A percentile compares a stretch with the other conserved stretches of the same genome.
Evolutionary conservation across 2,888 invertebrate genomes (phyloP).

Genomic region (Nomada goodeniana): DNA sequence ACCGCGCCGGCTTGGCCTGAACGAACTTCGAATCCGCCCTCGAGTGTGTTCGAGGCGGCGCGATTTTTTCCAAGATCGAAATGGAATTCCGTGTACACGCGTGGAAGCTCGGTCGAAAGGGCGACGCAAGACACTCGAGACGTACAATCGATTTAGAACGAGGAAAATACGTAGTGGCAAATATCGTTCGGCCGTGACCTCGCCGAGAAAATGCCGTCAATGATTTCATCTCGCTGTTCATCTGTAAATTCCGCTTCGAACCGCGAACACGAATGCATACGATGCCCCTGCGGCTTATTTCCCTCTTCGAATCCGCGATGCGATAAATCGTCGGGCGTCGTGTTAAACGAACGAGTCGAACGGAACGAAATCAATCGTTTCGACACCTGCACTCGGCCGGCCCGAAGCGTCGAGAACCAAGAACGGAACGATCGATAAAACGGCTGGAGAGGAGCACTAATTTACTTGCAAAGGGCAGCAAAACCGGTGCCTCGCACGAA

Average conservation of each 20-base stretch:
- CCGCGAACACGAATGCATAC: background rate
- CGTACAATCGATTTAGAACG: too few species aligned
- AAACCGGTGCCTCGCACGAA: conserved; percentile 44
- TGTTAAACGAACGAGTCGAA: background rate
- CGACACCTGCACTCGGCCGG: conserved; percentile 22
- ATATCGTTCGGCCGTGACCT: too few species aligned
- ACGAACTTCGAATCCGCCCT: conserved; percentile 16
- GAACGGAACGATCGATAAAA: conserved; percentile 41
- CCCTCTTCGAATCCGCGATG: background rate
- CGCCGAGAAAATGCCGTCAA: too few species aligned
- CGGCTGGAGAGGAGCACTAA: conserved; percentile 43
- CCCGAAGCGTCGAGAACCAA: background rate
- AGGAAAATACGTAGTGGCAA: too few species aligned
- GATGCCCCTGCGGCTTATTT: background rate
- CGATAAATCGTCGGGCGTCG: conserved; percentile 8
- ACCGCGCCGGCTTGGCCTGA: background rate
- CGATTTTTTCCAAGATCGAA: background rate
- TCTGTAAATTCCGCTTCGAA: background rate
- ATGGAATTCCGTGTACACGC: background rate
- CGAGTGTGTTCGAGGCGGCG: background rate
- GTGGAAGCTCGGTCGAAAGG: too few species aligned
- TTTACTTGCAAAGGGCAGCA: conserved; percentile 55
- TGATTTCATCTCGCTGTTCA: too few species aligned
- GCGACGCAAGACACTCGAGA: too few species aligned
- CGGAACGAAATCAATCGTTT: conserved; percentile 35